Evolutionary conservation across 2,888 invertebrate genomes (phyloP).

Genomic region (Sesia bembeciformis): DNA sequence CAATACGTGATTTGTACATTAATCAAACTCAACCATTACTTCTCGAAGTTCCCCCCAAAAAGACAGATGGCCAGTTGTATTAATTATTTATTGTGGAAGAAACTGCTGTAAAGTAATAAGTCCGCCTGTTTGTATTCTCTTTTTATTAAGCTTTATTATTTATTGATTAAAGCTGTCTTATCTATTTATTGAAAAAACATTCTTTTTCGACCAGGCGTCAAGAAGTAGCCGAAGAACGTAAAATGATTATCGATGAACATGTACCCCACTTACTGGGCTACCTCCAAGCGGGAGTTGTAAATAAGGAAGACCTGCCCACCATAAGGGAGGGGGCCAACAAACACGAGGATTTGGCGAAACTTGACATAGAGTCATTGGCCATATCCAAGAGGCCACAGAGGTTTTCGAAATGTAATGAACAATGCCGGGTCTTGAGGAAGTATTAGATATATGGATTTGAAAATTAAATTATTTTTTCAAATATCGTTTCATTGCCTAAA

Average conservation of each 20-base stretch:
- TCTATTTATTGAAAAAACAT: no score
- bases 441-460: constrained; percentile 14
- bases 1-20: no score
- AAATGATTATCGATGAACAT: constrained; percentile 71
- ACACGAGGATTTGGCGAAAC: neutral
- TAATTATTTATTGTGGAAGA: no score
- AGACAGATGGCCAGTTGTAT: no score
- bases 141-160: no score
- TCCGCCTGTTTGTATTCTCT: no score
- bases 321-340: constrained; percentile 15
- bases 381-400: constrained; percentile 9
- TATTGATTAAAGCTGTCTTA: no score
- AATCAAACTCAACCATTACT: no score
- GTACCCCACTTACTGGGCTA: constrained; percentile 71
- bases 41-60: no score
- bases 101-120: no score
- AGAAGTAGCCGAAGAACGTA: constrained; percentile 72
- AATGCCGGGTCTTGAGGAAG: constrained; percentile 36
- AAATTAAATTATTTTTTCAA: no score
- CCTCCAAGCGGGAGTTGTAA: constrained; percentile 70
- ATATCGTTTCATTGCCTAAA: no score
- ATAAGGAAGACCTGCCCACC: constrained; percentile 46
- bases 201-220: constrained; percentile 35
- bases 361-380: constrained; percentile 24
- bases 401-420: constrained; percentile 43